Base-by-base conservation (phyloP, 2,113 vertebrate species). In the Macquaria australasica region DNA sequence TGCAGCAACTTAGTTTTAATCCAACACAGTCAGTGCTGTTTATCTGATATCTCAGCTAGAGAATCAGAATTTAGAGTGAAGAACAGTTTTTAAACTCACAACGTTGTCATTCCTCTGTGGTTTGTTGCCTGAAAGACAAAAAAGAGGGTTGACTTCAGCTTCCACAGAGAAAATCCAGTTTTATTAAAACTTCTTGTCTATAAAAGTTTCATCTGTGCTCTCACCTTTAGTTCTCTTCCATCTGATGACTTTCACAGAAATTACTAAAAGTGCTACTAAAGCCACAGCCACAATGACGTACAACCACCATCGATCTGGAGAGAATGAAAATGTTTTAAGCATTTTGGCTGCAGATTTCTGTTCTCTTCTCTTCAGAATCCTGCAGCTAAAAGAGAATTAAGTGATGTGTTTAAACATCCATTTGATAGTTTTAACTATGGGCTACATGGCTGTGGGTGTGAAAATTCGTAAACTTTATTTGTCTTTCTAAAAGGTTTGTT, bases 221-320 rank as follows among this genome's bases (percentile, higher is more conserved):
- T 87, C 74, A 87, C 85, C 80, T 75, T 56, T 74, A 20, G 0
- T 10, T 69, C 4, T 82, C 55, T 23, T 87, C 39, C 70, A n/a
- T 34, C 2, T 70, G 28, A 75, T 7, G 45, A 83, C 5, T 2
- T 45, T 25, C 25, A 69, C 55, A 21, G 25, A 50, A 3, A 7
- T 77, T 12, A 55, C 41, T 14, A 79, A 0, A 8, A 84, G 53
- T 34, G 68, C 66, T 0, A 18, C 55, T 45, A 71, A 55, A 58
- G 15, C 43, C 21, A 59, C 2, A 10, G 73, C 11, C 41, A 41
- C 15, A 6, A 73, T 2, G 31, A 76, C 0, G 23, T 2, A 63
- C 58, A 37, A 1, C 83, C 53, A 82, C 63, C 56, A 25, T 71
- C 0, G 6, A 6, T 0, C 83, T 80, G 58, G 3, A 31, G 31